phyloP scores from a whole-genome alignment of 1,140 invertebrate species.

The Heliothis subflexa region DNA sequence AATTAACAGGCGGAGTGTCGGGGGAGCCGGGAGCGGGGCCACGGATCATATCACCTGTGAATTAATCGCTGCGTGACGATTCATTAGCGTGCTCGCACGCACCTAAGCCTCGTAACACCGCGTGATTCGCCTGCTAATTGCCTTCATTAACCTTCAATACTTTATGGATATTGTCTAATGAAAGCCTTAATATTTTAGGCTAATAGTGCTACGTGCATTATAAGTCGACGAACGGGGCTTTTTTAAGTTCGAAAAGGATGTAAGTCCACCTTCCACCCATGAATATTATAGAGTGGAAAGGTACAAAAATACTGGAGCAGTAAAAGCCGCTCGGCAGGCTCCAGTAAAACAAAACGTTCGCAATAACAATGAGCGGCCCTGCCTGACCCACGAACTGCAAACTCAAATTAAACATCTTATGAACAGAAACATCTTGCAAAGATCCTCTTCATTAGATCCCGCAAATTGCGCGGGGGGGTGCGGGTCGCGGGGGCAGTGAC shows the following conservation, averaged over 20 bases:
- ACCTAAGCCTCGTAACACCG: conserved; percentile 49
- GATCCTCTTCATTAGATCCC: conserved; percentile 84
- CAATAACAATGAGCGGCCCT: conserved; percentile 79
- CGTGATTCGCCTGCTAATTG: conserved; percentile 51
- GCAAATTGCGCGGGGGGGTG: conserved; percentile 73
- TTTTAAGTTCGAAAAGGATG: background rate
- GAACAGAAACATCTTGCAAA: conserved; percentile 83
- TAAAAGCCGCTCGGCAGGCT: conserved; percentile 35
- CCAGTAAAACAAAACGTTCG: conserved; percentile 63
- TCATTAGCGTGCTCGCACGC: conserved; percentile 74
- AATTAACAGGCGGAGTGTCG: conserved; percentile 63
- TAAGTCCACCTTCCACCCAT: background rate
- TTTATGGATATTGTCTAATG: conserved; percentile 18
- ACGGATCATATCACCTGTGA: conserved; percentile 83
- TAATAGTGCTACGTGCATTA: background rate
- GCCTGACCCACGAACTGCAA: conserved; percentile 80
- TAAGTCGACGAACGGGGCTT: background rate
- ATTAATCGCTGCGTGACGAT: conserved; percentile 85
- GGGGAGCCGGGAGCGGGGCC: conserved; percentile 52
- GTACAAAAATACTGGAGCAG: conserved; percentile 33
- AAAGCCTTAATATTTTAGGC: background rate
- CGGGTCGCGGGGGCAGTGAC: conserved; percentile 66
- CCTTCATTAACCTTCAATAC: conserved; percentile 26
- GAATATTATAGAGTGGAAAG: conserved; percentile 20
- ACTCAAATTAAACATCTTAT: conserved; percentile 85